phyloP scores from a whole-genome alignment of 1,140 invertebrate genomes.

The Drosophila pandora region DNA sequence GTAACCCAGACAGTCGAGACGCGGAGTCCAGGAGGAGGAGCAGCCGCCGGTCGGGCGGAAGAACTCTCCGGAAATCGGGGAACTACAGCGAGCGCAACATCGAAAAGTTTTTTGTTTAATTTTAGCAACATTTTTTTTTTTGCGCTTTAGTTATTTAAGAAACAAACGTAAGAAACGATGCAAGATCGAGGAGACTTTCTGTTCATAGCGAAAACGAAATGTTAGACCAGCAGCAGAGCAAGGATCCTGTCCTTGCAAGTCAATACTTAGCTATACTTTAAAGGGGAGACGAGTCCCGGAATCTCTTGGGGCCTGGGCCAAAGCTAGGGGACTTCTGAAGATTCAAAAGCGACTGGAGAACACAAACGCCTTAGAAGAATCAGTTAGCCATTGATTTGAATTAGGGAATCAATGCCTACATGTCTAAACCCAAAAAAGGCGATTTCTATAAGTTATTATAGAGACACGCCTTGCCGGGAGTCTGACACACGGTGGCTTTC shows the following conservation, averaged over 20 bases:
- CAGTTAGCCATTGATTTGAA: too few species aligned
- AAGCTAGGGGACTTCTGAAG: background rate
- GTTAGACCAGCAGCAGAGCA: conserved; percentile 30
- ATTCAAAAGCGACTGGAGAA: background rate
- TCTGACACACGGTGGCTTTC: background rate
- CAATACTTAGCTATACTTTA: conserved; percentile 46
- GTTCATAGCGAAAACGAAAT: conserved; percentile 62
- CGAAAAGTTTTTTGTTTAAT: conserved; percentile 66
- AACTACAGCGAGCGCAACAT: conserved; percentile 50
- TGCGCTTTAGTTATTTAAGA: conserved; percentile 53
- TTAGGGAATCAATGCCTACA: too few species aligned
- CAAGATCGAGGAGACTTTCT: conserved; percentile 40
- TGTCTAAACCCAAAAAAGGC: background rate
- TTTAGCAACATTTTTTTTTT: conserved; percentile 57
- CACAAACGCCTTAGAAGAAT: too few species aligned
- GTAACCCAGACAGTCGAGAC: conserved; percentile 39
- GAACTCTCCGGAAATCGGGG: background rate
- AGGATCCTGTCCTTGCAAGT: conserved; percentile 46
- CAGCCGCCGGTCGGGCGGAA: conserved; percentile 1
- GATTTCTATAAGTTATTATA: background rate
- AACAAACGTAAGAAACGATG: background rate
- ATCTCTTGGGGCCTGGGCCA: background rate
- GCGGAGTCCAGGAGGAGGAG: conserved; percentile 14
- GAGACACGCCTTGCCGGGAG: background rate
- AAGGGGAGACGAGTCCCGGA: background rate